Base-by-base conservation (phyloP, 2,797 vertebrate genomes). In the Podarcis siculus region DNA sequence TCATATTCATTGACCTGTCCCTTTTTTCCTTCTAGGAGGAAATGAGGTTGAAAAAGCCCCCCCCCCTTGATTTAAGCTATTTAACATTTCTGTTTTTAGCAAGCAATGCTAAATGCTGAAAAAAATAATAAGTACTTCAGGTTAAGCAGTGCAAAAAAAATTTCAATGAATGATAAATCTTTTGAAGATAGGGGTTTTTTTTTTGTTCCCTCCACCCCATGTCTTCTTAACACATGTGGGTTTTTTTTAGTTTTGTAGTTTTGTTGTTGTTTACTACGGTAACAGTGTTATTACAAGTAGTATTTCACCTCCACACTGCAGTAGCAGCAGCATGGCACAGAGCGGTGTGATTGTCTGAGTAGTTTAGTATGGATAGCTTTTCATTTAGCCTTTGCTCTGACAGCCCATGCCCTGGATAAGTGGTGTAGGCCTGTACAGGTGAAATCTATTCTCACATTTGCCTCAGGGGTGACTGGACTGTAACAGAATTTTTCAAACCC, bases 401-500 rank as follows among this genome's bases (percentile, higher is more conserved):
- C 97, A 98, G 97, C 97, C 96, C 78, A 86, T 97, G 97, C 97
- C 98, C 97, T 97, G 98, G 98, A 97, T 99, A 98, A 98, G 98
- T 98, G 98, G 98, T 97, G 97, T 96, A 97, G 97, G 98, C 97
- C 97, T 97, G 98, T 97, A 98, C 98, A 99, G 98, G 98, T 99
- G 98, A 99, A 98, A 98, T 98, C 98, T 97, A 98, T 98, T 98
- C 98, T 98, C 98, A 98, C 97, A 97, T 97, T 97, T 98, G 97
- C 98, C 97, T 98, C 98, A 97, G 98, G 99, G 98, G 98, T 97
- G 97, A 97, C 97, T 98, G 98, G 98, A 98, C 98, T 99, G 98
- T 99, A 99, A 99, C 98, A 99, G 98, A 99, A 99, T 99, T 99
- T 99, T 98, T 99, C 97, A 97, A 98, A 98, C 98, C 98, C 98